Conservation (phyloP, 2,113 vertebrate species). For the Elephas maximus region DNA sequence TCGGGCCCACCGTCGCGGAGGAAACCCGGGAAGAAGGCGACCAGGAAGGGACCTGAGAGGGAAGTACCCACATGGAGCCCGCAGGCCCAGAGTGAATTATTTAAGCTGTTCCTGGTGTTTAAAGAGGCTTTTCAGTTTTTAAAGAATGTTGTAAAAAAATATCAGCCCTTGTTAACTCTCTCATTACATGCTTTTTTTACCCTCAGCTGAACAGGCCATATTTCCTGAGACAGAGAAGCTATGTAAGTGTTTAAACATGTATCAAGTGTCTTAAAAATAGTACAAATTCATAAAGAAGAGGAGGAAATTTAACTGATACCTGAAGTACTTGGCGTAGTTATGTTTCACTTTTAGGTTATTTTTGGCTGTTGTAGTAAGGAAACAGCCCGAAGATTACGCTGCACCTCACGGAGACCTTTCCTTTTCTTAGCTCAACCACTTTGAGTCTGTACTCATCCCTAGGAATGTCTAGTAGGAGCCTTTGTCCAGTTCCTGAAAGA, state of each 20-base stretch:
- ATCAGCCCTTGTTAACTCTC: constrained; percentile 77
- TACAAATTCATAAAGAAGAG: constrained; percentile 71
- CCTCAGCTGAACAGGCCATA: constrained; percentile 57
- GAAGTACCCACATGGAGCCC: neutral
- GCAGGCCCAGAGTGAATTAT: constrained; percentile 69
- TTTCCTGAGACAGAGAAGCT: constrained; percentile 71
- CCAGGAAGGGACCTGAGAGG: neutral
- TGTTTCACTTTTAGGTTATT: constrained; percentile 37
- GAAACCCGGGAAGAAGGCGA: neutral
- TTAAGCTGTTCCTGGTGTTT: constrained; percentile 80
- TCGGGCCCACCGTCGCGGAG: neutral
- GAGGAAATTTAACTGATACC: constrained; percentile 50
- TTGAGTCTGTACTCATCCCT: neutral
- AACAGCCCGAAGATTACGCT: neutral
- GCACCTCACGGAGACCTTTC: neutral
- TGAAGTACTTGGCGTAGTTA: constrained; percentile 24
- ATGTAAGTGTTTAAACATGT: constrained; percentile 76
- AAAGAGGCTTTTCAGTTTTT: constrained; percentile 83
- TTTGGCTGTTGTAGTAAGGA: constrained; percentile 16
- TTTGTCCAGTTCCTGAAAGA: neutral
- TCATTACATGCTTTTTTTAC: constrained; percentile 66
- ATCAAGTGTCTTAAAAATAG: constrained; percentile 79
- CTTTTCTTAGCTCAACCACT: neutral
- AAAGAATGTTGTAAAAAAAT: constrained; percentile 84
- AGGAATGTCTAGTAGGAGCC: neutral